A percentile compares a stretch with the other conserved stretches of the same genome.
Conservation (phyloP, 2,888 invertebrate species). For the Patella pellucida region DNA sequence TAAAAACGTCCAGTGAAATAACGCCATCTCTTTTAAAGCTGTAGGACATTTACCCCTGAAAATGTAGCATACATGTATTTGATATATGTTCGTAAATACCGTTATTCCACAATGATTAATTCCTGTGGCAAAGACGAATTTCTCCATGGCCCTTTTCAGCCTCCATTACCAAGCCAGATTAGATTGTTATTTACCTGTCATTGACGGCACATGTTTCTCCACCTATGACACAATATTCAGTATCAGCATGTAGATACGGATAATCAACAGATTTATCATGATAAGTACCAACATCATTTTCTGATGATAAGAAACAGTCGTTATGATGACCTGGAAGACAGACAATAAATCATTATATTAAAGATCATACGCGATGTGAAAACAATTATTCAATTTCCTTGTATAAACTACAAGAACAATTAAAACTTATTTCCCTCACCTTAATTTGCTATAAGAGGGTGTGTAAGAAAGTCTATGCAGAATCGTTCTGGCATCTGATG, state of each 20-base stretch:
- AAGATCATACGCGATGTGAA: no score
- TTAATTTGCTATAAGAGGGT: no score
- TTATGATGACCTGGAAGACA: conserved; percentile 22
- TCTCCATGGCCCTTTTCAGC: no score
- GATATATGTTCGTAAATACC: no score
- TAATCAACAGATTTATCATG: conserved; percentile 13
- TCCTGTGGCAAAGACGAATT: no score
- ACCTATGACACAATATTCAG: conserved; percentile 21
- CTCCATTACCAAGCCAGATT: background rate
- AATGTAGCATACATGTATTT: background rate
- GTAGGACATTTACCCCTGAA: conserved; percentile 31
- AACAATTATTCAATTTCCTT: no score
- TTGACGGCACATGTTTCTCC: conserved; percentile 24
- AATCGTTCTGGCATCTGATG: no score
- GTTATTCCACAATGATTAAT: no score
- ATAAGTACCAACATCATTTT: conserved; percentile 27
- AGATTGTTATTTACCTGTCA: conserved; percentile 17
- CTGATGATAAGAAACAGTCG: conserved; percentile 27
- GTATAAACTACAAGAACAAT: no score
- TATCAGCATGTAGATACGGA: conserved; percentile 22
- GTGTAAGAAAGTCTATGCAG: no score
- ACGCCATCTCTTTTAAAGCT: conserved; percentile 30
- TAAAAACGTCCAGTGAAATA: conserved; percentile 35
- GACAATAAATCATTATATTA: no score
- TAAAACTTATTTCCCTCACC: no score